Percentiles rank a stretch among this genome's conserved stretches.
phyloP scores from a whole-genome alignment of 2,797 vertebrate genomes.

The Phataginus tetradactyla region DNA sequence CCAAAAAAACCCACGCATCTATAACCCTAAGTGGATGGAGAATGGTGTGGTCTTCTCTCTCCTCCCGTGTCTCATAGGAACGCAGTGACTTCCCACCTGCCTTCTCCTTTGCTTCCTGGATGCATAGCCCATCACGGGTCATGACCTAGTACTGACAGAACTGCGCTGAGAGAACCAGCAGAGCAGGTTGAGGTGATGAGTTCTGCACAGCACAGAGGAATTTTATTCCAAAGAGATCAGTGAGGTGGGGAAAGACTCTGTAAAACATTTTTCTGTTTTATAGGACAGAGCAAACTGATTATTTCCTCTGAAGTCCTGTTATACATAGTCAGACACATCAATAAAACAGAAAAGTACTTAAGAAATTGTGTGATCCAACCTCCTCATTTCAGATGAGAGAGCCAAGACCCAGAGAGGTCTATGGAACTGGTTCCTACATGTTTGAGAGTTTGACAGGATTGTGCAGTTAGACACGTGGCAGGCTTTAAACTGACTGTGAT shows the following conservation, averaged over 20 bases:
- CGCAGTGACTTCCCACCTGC: background rate
- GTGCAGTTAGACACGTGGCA: background rate
- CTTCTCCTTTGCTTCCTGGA: background rate
- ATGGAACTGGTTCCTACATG: background rate
- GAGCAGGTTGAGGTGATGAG: background rate
- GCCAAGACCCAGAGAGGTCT: background rate
- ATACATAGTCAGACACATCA: background rate
- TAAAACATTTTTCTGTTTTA: background rate
- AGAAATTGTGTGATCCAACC: background rate
- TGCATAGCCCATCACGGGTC: rapidly evolving
- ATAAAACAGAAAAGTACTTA: background rate
- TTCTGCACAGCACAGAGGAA: background rate
- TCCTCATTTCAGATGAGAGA: background rate
- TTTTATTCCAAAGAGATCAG: background rate
- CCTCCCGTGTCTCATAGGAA: background rate
- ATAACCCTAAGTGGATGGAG: background rate
- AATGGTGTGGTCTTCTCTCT: background rate
- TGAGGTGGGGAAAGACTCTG: background rate
- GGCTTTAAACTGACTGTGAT: background rate
- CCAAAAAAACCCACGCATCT: background rate
- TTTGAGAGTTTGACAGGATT: background rate
- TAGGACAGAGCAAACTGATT: background rate
- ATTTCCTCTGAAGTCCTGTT: background rate
- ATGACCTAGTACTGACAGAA: background rate
- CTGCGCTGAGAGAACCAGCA: background rate